phyloP scores from a whole-genome alignment of 2,888 invertebrate genomes.

The Macrosoma leucophasiata region DNA sequence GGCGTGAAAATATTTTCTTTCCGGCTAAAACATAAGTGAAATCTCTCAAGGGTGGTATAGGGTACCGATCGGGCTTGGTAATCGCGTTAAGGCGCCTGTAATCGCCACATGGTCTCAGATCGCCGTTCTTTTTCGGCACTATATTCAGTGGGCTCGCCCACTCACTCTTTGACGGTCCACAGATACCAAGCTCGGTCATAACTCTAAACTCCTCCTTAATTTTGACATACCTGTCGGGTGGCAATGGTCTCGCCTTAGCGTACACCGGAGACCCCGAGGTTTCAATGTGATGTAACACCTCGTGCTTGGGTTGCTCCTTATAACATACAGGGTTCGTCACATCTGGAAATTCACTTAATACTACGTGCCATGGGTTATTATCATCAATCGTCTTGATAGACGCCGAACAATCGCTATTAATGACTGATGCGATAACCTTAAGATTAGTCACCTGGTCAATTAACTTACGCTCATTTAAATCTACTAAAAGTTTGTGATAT shows the following conservation, averaged over 20 bases:
- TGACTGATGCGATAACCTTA: neutral
- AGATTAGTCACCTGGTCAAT: conserved; percentile 14
- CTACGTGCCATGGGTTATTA: neutral
- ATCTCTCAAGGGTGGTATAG: neutral
- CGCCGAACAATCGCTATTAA: neutral
- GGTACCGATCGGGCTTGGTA: too few relatives aligned
- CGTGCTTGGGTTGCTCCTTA: conserved; percentile 3
- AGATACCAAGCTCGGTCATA: conserved; percentile 17
- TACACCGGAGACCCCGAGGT: conserved; percentile 13
- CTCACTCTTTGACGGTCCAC: neutral
- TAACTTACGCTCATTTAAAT: conserved; percentile 11
- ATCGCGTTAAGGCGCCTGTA: too few relatives aligned
- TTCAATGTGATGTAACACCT: conserved; percentile 14
- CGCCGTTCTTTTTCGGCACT: too few relatives aligned
- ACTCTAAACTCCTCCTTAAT: conserved; percentile 14
- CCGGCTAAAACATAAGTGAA: conserved; percentile 1
- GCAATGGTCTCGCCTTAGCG: conserved; percentile 9
- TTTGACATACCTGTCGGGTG: conserved; percentile 10
- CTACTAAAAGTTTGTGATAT: conserved; percentile 13
- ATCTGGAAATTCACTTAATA: conserved; percentile 8
- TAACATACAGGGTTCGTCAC: conserved; percentile 12
- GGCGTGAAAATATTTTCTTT: conserved; percentile 11
- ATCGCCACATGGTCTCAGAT: too few relatives aligned
- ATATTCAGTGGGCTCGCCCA: too few relatives aligned
- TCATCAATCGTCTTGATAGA: too few relatives aligned